These are phyloP conservation scores for Tetragnatha versicolor DNA, from an alignment of 1,140 invertebrate genomes.

Conservation along the genomic window DNA sequence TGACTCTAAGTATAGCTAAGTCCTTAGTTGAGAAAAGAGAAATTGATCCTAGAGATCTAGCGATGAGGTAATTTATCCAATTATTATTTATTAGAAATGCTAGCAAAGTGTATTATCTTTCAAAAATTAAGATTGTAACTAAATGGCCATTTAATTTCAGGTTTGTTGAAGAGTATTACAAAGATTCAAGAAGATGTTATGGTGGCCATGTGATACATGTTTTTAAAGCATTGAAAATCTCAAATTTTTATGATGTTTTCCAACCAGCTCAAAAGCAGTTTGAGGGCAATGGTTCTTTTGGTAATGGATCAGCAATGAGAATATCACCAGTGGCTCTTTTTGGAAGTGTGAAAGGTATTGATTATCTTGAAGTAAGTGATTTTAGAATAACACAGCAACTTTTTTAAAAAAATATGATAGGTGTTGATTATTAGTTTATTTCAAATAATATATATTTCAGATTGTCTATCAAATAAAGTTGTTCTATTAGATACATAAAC, in stretches of 20 bases:
- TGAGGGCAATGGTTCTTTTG: constrained; percentile 76
- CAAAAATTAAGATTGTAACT: too few species aligned
- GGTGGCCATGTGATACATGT: constrained; percentile 71
- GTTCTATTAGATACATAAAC: too few species aligned
- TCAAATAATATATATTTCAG: too few species aligned
- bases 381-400: too few species aligned
- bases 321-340: constrained; percentile 76
- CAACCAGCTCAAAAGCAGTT: constrained; percentile 75
- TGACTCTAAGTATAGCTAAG: constrained; percentile 73
- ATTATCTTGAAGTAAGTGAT: constrained; percentile 65
- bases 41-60: constrained; percentile 63
- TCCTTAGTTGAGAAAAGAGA: constrained; percentile 72
- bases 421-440: too few species aligned
- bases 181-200: constrained; percentile 74
- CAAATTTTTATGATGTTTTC: constrained; percentile 71
- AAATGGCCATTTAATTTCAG: neutral
- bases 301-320: constrained; percentile 80
- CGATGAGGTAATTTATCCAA: constrained; percentile 61
- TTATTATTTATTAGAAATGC: too few species aligned
- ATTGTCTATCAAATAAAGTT: too few species aligned
- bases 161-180: constrained; percentile 70
- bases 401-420: too few species aligned
- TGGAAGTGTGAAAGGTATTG: constrained; percentile 65
- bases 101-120: too few species aligned
- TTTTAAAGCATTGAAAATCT: constrained; percentile 70